Evolutionary conservation across 2,113 vertebrate species (phyloP), one percentile per base, ranked within the genome.

Genomic region (Pachypanchax playfairii): DNA sequence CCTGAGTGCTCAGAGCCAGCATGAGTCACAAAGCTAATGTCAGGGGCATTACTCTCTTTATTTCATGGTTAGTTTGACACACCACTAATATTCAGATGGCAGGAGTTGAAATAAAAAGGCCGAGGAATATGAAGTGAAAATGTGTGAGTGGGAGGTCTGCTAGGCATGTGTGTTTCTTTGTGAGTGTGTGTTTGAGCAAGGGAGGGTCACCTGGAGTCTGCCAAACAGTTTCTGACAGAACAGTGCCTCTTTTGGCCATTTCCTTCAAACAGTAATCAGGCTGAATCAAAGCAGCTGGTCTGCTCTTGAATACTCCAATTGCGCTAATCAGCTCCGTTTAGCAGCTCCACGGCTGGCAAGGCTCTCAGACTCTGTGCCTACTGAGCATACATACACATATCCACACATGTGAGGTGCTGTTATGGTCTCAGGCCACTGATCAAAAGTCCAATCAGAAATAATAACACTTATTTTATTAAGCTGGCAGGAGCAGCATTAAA

Each of bases 241-340:
- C 87, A 85, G 77, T 87, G 80, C 87, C 89, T 89, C 85, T 79
- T 85, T 88, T 73, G 81, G 79, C 82, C 75, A 69, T 77, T 89
- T 87, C 85, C 77, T 77, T 82, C 86, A 78, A 85, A 85, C 78
- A 85, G 90, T 87, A 91, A 91, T 93, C 90, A 91, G 68, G 81
- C 74, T 80, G 59, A 91, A 91, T 89, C 85, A 88, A 90, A 91
- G 90, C 89, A 92, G 89, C 86, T 91, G 91, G 83, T 84, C 80
- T 73, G 75, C 73, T 85, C 83, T 78, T 70, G 48, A 89, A 87
- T 86, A 68, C 80, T 85, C 72, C 80, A 86, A 85, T 90, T 89
- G 85, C 81, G 46, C 85, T 87, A 91, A 92, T 92, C 91, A 93
- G 88, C 79, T 90, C 89, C 78, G 47, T 91, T 91, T 90, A 88